Percentiles rank a stretch among this genome's conserved stretches.
Conservation (phyloP, 64 coral and sea anemone species). For the Cladopsammia gracilis region DNA sequence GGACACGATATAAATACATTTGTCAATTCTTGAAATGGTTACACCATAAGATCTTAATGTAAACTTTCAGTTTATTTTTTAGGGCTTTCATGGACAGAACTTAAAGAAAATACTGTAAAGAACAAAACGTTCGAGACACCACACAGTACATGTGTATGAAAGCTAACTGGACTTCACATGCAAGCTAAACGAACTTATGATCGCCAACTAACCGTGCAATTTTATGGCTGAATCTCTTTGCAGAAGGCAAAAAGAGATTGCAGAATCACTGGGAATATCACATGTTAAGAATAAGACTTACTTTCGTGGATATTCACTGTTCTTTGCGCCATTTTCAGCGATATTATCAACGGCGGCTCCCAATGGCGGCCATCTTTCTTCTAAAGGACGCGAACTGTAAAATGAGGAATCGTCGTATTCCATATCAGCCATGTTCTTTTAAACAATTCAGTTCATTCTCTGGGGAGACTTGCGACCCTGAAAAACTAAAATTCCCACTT, state of each 20-base stretch:
- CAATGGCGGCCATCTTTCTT: conserved; percentile 98
- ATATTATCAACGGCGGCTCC: conserved; percentile 74
- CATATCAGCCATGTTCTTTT: conserved; percentile 73
- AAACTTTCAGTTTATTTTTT: neutral
- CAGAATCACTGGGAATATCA: neutral
- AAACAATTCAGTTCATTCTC: neutral
- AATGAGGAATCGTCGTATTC: conserved; percentile 86
- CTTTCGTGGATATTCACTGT: conserved; percentile 57
- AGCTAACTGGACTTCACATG: no score
- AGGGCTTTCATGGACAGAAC: neutral
- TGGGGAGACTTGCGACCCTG: neutral
- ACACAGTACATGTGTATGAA: no score
- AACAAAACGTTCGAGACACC: neutral
- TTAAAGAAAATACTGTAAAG: neutral
- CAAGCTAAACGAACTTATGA: neutral
- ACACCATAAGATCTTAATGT: neutral
- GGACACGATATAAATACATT: neutral
- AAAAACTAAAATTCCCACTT: neutral
- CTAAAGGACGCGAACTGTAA: conserved; percentile 81
- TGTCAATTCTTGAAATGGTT: neutral
- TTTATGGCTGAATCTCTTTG: neutral
- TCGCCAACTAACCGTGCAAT: conserved; percentile 26
- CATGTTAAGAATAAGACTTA: neutral
- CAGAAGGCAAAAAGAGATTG: neutral
- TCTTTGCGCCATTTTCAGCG: conserved; percentile 56